Conservation (phyloP, 64 coral and sea anemone genomes). For the Porites lutea region DNA sequence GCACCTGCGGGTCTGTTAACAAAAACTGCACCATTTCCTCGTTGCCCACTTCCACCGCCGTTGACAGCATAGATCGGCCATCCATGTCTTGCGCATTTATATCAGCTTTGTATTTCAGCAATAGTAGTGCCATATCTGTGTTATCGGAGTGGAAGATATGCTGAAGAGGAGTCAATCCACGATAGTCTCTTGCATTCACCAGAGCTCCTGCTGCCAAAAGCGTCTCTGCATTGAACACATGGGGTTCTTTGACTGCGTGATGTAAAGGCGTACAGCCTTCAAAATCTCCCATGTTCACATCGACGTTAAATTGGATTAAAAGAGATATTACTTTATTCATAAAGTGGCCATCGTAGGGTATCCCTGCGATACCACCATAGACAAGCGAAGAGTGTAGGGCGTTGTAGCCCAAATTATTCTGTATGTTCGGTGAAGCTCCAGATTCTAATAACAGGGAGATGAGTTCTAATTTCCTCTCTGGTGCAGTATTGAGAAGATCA, state of each 20-base stretch:
- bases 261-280: constrained; percentile 52
- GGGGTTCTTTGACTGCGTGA: constrained; percentile 36
- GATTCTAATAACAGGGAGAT: constrained; percentile 30
- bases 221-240: background rate
- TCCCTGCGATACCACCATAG: constrained; percentile 48
- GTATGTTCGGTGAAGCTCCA: constrained; percentile 43
- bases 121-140: background rate
- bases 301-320: constrained; percentile 11
- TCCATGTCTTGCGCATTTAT: constrained; percentile 34
- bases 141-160: constrained; percentile 18
- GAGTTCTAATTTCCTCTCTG: background rate
- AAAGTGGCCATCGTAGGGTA: background rate
- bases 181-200: background rate
- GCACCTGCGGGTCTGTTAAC: background rate
- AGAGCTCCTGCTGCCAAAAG: constrained; percentile 6
- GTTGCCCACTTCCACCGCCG: constrained; percentile 42
- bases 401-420: constrained; percentile 41
- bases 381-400: constrained; percentile 25
- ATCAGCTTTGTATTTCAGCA: background rate
- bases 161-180: constrained; percentile 51
- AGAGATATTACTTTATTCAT: background rate
- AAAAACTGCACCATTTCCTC: constrained; percentile 6
- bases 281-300: constrained; percentile 54
- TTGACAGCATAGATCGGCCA: background rate
- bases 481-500: background rate